phyloP scores from a whole-genome alignment of 1,140 invertebrate species.

The Pogonus chalceus region DNA sequence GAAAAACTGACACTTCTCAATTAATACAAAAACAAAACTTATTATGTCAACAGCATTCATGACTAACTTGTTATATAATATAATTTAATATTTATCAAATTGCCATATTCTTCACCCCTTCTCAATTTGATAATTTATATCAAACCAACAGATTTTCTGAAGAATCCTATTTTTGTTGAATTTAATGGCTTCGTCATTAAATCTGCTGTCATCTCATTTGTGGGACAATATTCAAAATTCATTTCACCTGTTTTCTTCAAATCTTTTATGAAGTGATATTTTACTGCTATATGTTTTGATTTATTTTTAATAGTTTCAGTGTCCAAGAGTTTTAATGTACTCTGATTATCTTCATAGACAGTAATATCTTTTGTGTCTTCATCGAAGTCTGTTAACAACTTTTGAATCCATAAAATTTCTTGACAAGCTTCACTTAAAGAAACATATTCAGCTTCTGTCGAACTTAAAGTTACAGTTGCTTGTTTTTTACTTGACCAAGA shows the following conservation, averaged over 20 bases:
- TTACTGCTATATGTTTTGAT: not conserved
- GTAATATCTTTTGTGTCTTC: not conserved
- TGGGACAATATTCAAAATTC: not conserved
- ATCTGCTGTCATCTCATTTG: not conserved
- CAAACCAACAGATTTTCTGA: too few species aligned
- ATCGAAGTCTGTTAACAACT: not conserved
- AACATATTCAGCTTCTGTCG: slow-evolving; percentile 14
- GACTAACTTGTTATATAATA: too few species aligned
- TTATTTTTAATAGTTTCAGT: not conserved
- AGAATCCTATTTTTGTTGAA: not conserved
- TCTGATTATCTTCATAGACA: not conserved
- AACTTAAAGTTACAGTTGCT: not conserved
- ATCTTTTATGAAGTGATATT: not conserved
- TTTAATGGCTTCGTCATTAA: not conserved
- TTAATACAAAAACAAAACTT: too few species aligned
- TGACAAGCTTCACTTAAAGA: not conserved
- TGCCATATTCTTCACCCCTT: too few species aligned
- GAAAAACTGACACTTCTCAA: too few species aligned
- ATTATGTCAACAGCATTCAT: too few species aligned
- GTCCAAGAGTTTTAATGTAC: too few species aligned
- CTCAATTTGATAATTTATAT: too few species aligned
- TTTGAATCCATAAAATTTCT: not conserved
- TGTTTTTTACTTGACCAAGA: slow-evolving; percentile 19
- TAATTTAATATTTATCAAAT: too few species aligned
- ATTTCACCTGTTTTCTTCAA: not conserved